These are phyloP conservation scores for Paedocypris micromegethes DNA, from an alignment of 2,797 vertebrate genomes.

Conservation along the genomic window DNA sequence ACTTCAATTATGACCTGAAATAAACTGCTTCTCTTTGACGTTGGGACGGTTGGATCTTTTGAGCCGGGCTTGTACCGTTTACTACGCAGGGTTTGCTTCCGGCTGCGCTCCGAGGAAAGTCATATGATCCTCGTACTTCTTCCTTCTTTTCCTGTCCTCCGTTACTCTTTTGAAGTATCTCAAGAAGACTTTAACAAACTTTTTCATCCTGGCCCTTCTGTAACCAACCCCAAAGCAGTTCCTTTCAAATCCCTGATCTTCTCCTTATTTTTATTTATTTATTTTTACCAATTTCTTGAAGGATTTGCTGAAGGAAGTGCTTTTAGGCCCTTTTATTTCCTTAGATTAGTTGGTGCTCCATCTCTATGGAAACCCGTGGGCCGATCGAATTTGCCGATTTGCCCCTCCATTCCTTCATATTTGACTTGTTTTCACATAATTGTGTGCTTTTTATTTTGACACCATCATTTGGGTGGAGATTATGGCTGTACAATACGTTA, in stretches of 20 bases:
- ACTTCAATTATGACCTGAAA: neutral
- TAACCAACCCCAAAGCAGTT: no score
- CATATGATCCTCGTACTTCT: slow-evolving; percentile 32
- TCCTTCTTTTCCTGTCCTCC: neutral
- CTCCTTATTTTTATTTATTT: neutral
- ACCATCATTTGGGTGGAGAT: no score
- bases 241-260: no score
- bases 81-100: slow-evolving; percentile 6
- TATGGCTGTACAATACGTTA: no score
- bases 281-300: neutral
- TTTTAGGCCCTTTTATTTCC: slow-evolving; percentile 5
- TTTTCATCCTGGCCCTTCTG: neutral
- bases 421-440: no score
- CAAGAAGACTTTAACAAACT: neutral
- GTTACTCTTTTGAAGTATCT: slow-evolving; percentile 21
- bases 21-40: neutral
- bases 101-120: slow-evolving; percentile 34
- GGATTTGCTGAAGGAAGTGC: neutral
- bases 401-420: neutral
- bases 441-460: no score
- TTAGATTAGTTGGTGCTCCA: slow-evolving; percentile 10
- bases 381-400: slow-evolving; percentile 7
- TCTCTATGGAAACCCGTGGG: slow-evolving; percentile 7
- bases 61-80: neutral
- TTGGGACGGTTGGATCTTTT: neutral